phyloP scores from a whole-genome alignment of 2,113 vertebrate genomes.

The Montifringilla adamsi region DNA sequence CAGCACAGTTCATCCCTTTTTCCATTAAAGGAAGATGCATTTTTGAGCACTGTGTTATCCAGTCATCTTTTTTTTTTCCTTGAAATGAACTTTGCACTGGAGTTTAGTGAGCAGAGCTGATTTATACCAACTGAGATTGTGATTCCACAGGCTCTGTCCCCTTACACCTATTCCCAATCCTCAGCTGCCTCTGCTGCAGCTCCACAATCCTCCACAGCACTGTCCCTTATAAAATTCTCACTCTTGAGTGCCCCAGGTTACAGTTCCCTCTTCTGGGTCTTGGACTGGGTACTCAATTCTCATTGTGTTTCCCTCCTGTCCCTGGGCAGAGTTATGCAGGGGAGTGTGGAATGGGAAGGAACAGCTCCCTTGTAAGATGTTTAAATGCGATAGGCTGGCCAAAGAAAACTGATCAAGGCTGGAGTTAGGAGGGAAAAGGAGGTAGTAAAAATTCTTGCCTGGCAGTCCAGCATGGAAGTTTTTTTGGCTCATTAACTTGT shows the following conservation, averaged over 20 bases:
- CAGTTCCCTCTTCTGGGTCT: background rate
- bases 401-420: background rate
- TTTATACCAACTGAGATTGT: background rate
- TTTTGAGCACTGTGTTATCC: background rate
- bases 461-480: background rate
- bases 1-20: background rate
- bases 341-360: background rate
- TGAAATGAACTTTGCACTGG: background rate
- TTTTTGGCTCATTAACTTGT: background rate
- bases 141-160: background rate
- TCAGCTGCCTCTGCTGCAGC: background rate
- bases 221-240: background rate
- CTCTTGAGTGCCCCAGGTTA: background rate
- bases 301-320: background rate
- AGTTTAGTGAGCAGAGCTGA: background rate
- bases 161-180: background rate
- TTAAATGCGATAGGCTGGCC: background rate
- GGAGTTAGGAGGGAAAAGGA: background rate
- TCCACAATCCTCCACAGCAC: background rate
- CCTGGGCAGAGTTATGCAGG: background rate
- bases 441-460: background rate
- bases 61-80: background rate
- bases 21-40: background rate
- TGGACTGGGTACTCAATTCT: background rate
- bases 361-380: background rate